These are phyloP conservation scores for Cepaea hortensis DNA, from an alignment of 2,888 invertebrate genomes.

Conservation along the genomic window DNA sequence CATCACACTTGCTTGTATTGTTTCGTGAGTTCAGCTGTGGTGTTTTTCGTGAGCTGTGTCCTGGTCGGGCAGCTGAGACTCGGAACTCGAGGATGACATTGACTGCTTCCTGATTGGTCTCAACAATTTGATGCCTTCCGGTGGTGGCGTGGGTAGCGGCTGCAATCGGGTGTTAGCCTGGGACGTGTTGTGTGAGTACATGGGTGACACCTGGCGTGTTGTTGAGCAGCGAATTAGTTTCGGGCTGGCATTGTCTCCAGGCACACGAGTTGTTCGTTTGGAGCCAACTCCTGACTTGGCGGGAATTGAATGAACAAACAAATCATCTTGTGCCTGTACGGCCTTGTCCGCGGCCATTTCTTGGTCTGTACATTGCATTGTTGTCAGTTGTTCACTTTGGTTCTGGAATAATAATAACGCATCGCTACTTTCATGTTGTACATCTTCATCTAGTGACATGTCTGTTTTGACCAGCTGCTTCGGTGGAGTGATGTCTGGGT, in stretches of 20 bases:
- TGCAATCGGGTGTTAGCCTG: background rate
- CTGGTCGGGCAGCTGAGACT: background rate
- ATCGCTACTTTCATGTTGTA: background rate
- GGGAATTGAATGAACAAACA: background rate
- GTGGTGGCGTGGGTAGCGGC: constrained; percentile 43
- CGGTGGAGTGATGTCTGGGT: too few relatives aligned
- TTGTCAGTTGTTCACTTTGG: background rate
- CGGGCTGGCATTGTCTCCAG: constrained; percentile 15
- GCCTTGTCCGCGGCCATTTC: background rate
- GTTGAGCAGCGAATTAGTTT: constrained; percentile 40
- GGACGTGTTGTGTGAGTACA: constrained; percentile 8
- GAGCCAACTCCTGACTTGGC: background rate
- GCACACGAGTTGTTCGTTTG: background rate
- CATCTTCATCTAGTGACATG: background rate
- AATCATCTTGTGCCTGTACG: background rate
- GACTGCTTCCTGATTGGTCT: background rate
- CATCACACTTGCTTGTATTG: too few relatives aligned
- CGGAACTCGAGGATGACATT: background rate
- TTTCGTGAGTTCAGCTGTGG: too few relatives aligned
- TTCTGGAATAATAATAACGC: too few relatives aligned
- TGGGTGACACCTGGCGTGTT: constrained; percentile 39
- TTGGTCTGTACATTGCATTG: background rate
- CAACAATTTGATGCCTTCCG: constrained; percentile 21
- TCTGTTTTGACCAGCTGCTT: too few relatives aligned
- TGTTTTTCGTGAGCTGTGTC: background rate